Percentiles rank a stretch among this genome's conserved stretches.
These are phyloP conservation scores for Smittia sp. DNA, from an alignment of 2,888 invertebrate species.

Conservation along the genomic window DNA sequence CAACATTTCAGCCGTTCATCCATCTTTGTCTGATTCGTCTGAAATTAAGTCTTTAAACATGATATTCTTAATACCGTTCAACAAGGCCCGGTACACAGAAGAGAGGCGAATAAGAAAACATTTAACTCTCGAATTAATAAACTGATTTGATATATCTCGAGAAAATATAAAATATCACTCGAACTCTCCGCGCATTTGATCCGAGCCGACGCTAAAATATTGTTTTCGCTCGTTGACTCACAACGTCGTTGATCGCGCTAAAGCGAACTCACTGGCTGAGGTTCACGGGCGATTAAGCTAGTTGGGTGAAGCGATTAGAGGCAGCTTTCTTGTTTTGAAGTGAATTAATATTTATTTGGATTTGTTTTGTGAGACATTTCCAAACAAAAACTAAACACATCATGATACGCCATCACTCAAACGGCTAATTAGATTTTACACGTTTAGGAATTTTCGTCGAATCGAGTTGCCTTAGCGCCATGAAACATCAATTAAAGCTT, in stretches of 20 bases:
- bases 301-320: constrained; percentile 12
- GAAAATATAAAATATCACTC: constrained; percentile 40
- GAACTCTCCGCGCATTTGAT: constrained; percentile 21
- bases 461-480: background rate
- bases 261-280: background rate
- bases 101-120: background rate
- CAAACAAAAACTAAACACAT: background rate
- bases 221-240: background rate
- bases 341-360: constrained; percentile 18
- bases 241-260: background rate
- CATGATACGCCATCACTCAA: constrained; percentile 22
- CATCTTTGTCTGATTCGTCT: constrained; percentile 26
- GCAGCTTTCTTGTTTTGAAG: constrained; percentile 12
- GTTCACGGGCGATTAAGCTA: constrained; percentile 15
- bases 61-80: constrained; percentile 34
- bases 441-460: background rate
- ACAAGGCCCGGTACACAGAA: constrained; percentile 11
- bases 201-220: constrained; percentile 38
- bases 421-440: constrained; percentile 3
- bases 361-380: constrained; percentile 13
- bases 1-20: constrained; percentile 36
- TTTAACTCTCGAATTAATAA: background rate
- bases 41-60: constrained; percentile 40
- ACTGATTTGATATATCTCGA: background rate
- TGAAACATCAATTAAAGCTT: constrained; percentile 27